phyloP scores from a whole-genome alignment of 2,888 invertebrate genomes.

The Beris morrisii region DNA sequence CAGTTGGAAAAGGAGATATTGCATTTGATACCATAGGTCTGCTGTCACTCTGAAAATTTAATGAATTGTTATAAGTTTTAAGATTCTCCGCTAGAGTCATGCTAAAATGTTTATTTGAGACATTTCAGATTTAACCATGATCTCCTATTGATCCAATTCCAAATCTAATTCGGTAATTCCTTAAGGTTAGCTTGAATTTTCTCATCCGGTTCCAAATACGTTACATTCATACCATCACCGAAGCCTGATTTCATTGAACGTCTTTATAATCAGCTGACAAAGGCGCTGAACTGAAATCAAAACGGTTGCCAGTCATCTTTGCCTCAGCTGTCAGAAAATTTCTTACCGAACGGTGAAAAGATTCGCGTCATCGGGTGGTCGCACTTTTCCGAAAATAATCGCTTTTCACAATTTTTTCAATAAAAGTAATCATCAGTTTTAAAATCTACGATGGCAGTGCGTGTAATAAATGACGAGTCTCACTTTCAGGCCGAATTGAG shows the following conservation, averaged over 20 bases:
- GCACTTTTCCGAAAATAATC: neutral
- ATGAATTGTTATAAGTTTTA: too few relatives aligned
- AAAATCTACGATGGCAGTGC: conserved; percentile 48
- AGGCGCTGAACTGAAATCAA: conserved; percentile 10
- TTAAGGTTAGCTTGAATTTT: too few relatives aligned
- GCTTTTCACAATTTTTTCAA: conserved; percentile 10
- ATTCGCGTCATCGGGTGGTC: neutral
- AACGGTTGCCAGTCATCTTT: conserved; percentile 24
- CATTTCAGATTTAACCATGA: too few relatives aligned
- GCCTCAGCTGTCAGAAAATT: conserved; percentile 17
- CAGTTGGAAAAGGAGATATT: too few relatives aligned
- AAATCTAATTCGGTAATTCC: too few relatives aligned
- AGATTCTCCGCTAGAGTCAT: too few relatives aligned
- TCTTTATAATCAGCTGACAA: neutral
- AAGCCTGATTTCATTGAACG: conserved; percentile 2
- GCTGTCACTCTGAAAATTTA: too few relatives aligned
- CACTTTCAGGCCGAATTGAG: conserved; percentile 81
- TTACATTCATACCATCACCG: too few relatives aligned
- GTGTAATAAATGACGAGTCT: conserved; percentile 57
- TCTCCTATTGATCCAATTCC: too few relatives aligned
- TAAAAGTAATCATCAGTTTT: neutral
- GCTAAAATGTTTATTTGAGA: too few relatives aligned
- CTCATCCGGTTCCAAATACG: too few relatives aligned
- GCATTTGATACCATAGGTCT: too few relatives aligned
- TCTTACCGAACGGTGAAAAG: neutral